Conservation (phyloP, 2,113 vertebrate genomes). For the Atractosteus spatula region DNA sequence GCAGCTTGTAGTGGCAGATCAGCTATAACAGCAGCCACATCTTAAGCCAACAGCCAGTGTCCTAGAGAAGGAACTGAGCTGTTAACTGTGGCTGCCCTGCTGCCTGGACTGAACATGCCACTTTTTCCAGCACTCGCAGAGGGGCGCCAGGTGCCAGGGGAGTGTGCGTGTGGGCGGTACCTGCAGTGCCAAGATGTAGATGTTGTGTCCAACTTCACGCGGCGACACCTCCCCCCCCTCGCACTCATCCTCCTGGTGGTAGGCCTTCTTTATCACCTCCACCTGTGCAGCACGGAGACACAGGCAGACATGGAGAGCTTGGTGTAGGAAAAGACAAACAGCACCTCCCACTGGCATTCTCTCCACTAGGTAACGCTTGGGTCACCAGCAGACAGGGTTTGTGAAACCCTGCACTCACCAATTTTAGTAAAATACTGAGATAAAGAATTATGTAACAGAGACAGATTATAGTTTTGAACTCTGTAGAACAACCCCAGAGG, state of each 20-base stretch:
- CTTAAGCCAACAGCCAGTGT: too few species aligned
- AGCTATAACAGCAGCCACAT: too few species aligned
- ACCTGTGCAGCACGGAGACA: conserved; percentile 61
- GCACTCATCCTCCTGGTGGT: conserved; percentile 84
- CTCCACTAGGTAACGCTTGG: too few species aligned
- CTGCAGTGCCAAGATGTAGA: conserved; percentile 95
- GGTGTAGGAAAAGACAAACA: neutral
- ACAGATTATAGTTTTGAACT: too few species aligned
- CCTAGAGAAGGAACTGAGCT: too few species aligned
- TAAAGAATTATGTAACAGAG: too few species aligned
- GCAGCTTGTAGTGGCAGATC: too few species aligned
- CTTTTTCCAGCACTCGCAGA: neutral
- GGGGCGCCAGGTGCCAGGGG: neutral
- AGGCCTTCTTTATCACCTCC: conserved; percentile 94
- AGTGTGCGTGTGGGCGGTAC: conserved; percentile 46
- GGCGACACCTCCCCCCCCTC: conserved; percentile 84
- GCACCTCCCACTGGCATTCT: neutral
- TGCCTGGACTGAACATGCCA: neutral
- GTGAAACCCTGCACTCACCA: too few species aligned
- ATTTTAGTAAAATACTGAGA: neutral
- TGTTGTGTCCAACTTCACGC: conserved; percentile 92
- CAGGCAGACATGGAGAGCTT: neutral
- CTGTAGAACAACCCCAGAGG: too few species aligned
- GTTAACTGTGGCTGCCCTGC: too few species aligned
- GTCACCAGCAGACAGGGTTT: too few species aligned